Conservation (phyloP, 2,113 vertebrate species). For the Rattus rattus region DNA sequence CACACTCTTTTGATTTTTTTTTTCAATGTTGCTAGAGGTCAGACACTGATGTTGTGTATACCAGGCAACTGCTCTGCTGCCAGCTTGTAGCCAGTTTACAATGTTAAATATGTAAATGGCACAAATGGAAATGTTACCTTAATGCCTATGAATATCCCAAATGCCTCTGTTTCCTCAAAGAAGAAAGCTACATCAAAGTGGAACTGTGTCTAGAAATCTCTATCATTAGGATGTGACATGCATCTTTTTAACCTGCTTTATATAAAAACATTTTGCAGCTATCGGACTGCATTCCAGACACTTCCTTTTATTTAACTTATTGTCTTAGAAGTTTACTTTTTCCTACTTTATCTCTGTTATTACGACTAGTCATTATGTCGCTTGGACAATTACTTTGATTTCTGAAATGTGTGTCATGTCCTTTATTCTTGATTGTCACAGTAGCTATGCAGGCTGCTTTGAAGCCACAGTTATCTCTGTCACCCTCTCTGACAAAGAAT, state of each 20-base stretch:
- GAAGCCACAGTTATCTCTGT: neutral
- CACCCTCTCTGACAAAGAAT: neutral
- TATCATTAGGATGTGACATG: neutral
- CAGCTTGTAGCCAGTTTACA: neutral
- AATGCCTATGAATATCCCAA: neutral
- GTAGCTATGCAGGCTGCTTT: neutral
- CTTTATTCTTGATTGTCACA: conserved; percentile 1
- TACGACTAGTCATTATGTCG: neutral
- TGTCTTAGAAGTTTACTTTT: neutral
- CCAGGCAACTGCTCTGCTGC: neutral
- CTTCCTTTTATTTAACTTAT: conserved; percentile 3
- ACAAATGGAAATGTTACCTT: neutral
- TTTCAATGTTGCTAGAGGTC: no score
- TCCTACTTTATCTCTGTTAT: neutral
- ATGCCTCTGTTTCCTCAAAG: conserved; percentile 20
- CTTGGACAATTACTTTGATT: conserved; percentile 1
- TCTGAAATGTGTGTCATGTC: neutral
- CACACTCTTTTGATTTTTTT: neutral
- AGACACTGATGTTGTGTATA: neutral
- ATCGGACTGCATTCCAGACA: neutral
- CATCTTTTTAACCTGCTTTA: neutral
- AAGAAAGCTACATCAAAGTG: neutral
- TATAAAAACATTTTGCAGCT: conserved; percentile 25
- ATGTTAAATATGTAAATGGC: conserved; percentile 23
- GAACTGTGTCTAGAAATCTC: neutral